Conservation (phyloP, 2,113 vertebrate species). For the Plecturocebus donacophilus region DNA sequence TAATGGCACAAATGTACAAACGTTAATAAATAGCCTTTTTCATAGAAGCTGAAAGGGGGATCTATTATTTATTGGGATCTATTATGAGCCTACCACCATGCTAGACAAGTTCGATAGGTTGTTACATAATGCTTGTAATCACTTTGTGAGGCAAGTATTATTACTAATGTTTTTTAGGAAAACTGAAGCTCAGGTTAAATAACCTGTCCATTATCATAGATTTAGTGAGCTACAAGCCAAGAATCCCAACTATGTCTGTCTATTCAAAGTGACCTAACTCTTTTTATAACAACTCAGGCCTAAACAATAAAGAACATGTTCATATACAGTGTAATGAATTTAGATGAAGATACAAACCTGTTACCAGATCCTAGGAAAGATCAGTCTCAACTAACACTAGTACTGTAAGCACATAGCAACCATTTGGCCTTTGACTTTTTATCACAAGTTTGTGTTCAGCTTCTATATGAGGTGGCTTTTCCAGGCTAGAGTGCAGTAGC, state of each 20-base stretch:
- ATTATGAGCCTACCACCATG: not conserved
- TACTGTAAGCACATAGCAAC: not conserved
- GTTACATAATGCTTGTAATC: not conserved
- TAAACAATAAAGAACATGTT: not conserved
- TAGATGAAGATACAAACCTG: not conserved
- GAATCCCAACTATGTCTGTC: not conserved
- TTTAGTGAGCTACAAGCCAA: not conserved
- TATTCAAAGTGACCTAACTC: not conserved
- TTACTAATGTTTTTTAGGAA: not conserved
- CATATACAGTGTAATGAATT: not conserved
- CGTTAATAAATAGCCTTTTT: conserved; percentile 35
- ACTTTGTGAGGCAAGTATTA: not conserved
- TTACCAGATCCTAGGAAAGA: not conserved
- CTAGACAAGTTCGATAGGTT: not conserved
- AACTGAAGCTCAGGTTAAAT: not conserved
- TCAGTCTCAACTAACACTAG: not conserved
- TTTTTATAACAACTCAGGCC: not conserved
- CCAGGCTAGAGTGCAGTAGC: not conserved
- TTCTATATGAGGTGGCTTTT: not conserved
- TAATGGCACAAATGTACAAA: conserved; percentile 44
- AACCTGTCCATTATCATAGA: not conserved
- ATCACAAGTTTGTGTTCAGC: not conserved
- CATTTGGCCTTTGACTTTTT: not conserved
- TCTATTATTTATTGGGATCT: not conserved
- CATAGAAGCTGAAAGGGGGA: not conserved